A percentile compares a stretch with the other conserved stretches of the same genome.
Evolutionary conservation across 1,140 invertebrate species (phyloP).

Genomic region (Anoplophora glabripennis): DNA sequence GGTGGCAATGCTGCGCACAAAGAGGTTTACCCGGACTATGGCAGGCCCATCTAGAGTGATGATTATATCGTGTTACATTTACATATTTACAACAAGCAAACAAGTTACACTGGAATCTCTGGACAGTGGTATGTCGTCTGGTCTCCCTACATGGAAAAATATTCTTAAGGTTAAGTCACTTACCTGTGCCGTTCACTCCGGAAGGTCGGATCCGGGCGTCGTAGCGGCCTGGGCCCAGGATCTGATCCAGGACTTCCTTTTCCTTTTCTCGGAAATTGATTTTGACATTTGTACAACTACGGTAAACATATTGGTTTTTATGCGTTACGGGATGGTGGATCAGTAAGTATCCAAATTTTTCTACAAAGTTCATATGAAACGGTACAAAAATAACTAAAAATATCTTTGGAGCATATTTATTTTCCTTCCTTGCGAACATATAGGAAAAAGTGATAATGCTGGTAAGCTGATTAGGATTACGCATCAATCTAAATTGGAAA

Average conservation of each 20-base stretch:
- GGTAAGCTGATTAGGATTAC: too few species aligned
- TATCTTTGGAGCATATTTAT: too few species aligned
- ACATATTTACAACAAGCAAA: slow-evolving; percentile 38
- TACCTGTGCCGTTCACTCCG: slow-evolving; percentile 89
- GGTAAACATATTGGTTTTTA: background rate
- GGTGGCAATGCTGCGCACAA: slow-evolving; percentile 93
- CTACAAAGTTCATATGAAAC: too few species aligned
- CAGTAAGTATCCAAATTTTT: too few species aligned
- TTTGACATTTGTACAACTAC: slow-evolving; percentile 59
- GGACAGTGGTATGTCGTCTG: slow-evolving; percentile 13
- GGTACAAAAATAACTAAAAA: too few species aligned
- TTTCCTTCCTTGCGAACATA: too few species aligned
- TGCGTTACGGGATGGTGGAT: too few species aligned
- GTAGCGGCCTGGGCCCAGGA: slow-evolving; percentile 84
- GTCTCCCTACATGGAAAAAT: slow-evolving; percentile 24
- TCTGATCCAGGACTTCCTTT: slow-evolving; percentile 90
- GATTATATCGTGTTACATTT: slow-evolving; percentile 40
- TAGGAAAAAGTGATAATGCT: too few species aligned
- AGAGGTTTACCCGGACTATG: slow-evolving; percentile 92
- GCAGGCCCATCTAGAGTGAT: slow-evolving; percentile 81
- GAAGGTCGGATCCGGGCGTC: slow-evolving; percentile 89
- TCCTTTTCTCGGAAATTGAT: slow-evolving; percentile 90
- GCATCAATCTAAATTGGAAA: too few species aligned
- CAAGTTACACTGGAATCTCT: slow-evolving; percentile 17
- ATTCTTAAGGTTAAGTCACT: slow-evolving; percentile 46